Percentiles rank a stretch among this genome's conserved stretches.
Evolutionary conservation across 1,140 invertebrate species (phyloP).

Genomic region (Drosophila seguyi): DNA sequence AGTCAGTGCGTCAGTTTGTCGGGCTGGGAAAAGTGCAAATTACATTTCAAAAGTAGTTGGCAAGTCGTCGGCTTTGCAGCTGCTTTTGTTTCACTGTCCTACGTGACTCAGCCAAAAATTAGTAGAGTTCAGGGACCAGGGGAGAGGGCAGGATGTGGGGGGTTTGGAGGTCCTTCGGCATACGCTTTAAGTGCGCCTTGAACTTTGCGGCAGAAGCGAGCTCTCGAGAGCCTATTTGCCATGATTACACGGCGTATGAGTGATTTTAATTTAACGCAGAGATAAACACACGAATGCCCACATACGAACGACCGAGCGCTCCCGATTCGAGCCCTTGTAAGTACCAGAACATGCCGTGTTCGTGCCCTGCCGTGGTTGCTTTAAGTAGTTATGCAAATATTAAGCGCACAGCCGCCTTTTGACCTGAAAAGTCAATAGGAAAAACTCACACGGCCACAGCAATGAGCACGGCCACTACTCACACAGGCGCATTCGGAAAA

Average conservation of each 20-base stretch:
- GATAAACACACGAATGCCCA: conserved; percentile 49
- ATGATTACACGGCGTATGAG: conserved; percentile 70
- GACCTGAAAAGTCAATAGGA: conserved; percentile 77
- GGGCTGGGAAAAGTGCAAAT: conserved; percentile 54
- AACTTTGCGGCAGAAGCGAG: conserved; percentile 53
- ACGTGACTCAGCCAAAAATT: conserved; percentile 71
- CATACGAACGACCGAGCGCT: conserved; percentile 3
- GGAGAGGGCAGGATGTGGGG: not conserved
- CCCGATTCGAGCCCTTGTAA: conserved; percentile 31
- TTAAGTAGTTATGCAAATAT: conserved; percentile 81
- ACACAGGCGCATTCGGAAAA: conserved; percentile 29
- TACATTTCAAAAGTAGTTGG: conserved; percentile 66
- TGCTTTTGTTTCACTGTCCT: conserved; percentile 44
- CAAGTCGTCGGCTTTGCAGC: conserved; percentile 57
- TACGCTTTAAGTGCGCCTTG: conserved; percentile 52
- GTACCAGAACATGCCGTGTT: conserved; percentile 20
- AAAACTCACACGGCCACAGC: conserved; percentile 65
- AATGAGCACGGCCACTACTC: conserved; percentile 42
- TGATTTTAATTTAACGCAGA: conserved; percentile 74
- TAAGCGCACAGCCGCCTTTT: conserved; percentile 74
- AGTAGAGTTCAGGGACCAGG: not conserved
- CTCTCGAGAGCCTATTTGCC: conserved; percentile 37
- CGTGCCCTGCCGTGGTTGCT: conserved; percentile 33
- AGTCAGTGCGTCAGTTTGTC: conserved; percentile 44
- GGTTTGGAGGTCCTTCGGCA: conserved; percentile 13